phyloP scores from a whole-genome alignment of 2,113 vertebrate species.

The Mesitornis unicolor region DNA sequence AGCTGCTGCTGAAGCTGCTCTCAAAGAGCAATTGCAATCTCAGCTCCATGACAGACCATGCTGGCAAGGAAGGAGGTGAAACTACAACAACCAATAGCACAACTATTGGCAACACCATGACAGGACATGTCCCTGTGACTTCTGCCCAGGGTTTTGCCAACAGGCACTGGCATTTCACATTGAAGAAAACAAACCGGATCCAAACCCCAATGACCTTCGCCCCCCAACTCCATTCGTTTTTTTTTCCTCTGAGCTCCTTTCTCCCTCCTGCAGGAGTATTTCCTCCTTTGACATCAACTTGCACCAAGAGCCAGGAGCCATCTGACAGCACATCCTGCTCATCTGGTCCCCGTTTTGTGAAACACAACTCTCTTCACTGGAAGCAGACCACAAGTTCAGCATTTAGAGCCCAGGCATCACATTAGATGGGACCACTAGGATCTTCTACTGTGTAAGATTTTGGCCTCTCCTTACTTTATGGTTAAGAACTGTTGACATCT shows the following conservation, averaged over 20 bases:
- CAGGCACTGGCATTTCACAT: background rate
- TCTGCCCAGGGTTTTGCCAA: background rate
- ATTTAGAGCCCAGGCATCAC: background rate
- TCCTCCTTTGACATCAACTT: background rate
- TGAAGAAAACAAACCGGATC: background rate
- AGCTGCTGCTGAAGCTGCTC: background rate
- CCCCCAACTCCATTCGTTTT: background rate
- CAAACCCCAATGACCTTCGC: background rate
- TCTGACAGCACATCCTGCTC: background rate
- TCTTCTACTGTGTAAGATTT: background rate
- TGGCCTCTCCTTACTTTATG: background rate
- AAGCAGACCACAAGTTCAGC: background rate
- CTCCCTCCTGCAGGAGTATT: background rate
- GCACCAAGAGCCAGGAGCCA: background rate
- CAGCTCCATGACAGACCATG: fast-evolving
- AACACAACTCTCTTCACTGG: background rate
- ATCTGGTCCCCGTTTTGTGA: background rate
- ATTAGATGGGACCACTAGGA: background rate
- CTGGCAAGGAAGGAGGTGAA: background rate
- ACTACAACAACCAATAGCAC: background rate
- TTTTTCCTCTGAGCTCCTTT: background rate
- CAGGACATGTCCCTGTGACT: background rate
- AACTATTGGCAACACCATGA: background rate
- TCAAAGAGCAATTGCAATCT: background rate
- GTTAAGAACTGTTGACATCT: constrained; percentile 11